These are phyloP conservation scores for Champsocephalus gunnari DNA, from an alignment of 2,797 vertebrate genomes.

Conservation along the genomic window DNA sequence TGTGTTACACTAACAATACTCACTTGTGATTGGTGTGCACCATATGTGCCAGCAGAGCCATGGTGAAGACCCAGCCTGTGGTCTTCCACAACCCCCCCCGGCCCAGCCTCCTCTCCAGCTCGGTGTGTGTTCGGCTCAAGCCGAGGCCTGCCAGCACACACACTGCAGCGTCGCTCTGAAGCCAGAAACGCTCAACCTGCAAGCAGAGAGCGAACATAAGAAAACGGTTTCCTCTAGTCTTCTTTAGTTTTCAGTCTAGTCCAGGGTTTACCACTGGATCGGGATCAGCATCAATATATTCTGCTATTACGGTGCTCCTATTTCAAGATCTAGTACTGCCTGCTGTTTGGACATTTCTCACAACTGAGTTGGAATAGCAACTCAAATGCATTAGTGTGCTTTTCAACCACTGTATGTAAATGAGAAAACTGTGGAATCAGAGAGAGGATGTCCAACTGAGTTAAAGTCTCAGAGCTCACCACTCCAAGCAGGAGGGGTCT, in stretches of 20 bases:
- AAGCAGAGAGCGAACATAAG: conserved; percentile 7
- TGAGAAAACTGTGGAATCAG: background rate
- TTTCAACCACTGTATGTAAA: background rate
- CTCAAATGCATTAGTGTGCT: background rate
- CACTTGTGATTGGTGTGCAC: conserved; percentile 92
- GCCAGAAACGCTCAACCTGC: conserved; percentile 98
- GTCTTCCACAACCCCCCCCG: conserved; percentile 71
- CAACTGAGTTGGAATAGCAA: background rate
- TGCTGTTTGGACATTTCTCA: background rate
- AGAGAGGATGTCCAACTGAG: background rate
- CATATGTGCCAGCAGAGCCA: conserved; percentile 84
- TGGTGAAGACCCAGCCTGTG: conserved; percentile 88
- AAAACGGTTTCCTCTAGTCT: conserved; percentile 1
- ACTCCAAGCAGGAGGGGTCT: conserved; percentile 94
- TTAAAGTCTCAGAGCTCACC: conserved; percentile 61
- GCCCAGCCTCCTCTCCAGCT: conserved; percentile 76
- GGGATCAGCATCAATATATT: background rate
- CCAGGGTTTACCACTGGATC: background rate
- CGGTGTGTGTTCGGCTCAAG: conserved; percentile 74
- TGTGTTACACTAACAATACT: conserved; percentile 30
- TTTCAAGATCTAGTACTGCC: background rate
- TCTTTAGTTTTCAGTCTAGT: background rate
- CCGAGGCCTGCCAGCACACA: conserved; percentile 93
- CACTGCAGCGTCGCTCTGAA: conserved; percentile 93
- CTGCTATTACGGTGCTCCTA: conserved; percentile 2